Evolutionary conservation across 2,888 invertebrate genomes (phyloP), one percentile per base, ranked within the genome.

Genomic region (Ptycholaimellus sp.): DNA sequence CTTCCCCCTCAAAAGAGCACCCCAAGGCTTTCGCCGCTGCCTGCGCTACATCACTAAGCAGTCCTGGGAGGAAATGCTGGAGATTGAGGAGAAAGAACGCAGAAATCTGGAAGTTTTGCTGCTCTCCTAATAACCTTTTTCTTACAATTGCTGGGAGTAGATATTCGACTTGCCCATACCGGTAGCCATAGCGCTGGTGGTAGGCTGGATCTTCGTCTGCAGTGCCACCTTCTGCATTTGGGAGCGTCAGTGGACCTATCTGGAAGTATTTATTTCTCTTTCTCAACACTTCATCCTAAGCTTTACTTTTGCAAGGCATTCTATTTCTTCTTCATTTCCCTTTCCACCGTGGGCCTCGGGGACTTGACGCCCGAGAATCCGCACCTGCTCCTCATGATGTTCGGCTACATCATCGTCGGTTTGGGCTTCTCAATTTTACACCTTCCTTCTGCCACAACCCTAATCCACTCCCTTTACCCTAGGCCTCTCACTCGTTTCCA

Each of bases 311-410:
- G n/a, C n/a, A n/a, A n/a, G 42, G 74, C 87, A 0, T 83, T 90
- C 59, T 90, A 90, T 59, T 90, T 87, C 58, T 80, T 87, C 3
- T 90, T 90, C 57, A 79, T 87, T 49, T 83, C 83, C 1, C 78
- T 85, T 34, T 46, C 48, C 30, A 50, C 50, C 2, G 44, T 50
- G 7, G 50, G 50, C 7, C 40, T 50, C 20, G 50, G 50, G 7
- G 50, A 50, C 30, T 37, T 50, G 13, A 47, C 49, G 3, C 51
- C 51, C 14, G 43, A 45, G 55, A 76, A 81, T 61, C 81, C 83
- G 1, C 70, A 72, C 57, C 72, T 72, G 47, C 80, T 87, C 72
- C 75, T 90, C 68, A 71, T 76, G 38, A 79, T 82, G 20, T 83
- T 85, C 50, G 68, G 85, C 23, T 90, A 90, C 57, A 65, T 90